phyloP scores from a whole-genome alignment of 2,888 invertebrate genomes.

The Pteria penguin region DNA sequence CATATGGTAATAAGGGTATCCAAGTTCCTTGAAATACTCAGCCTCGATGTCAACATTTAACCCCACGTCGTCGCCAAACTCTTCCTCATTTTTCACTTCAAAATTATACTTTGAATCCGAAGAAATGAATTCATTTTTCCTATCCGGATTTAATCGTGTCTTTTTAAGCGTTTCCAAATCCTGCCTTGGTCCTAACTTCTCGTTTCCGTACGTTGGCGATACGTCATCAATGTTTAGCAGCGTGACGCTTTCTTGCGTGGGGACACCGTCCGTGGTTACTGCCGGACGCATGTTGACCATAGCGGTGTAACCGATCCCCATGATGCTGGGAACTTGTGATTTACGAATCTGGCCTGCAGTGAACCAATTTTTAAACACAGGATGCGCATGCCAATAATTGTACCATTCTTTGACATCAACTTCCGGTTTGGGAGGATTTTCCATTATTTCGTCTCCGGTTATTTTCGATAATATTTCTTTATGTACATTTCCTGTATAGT shows the following conservation, averaged over 20 bases:
- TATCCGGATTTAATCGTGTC: conserved; percentile 58
- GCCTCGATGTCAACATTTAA: conserved; percentile 68
- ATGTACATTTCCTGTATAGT: conserved; percentile 61
- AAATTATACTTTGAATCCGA: conserved; percentile 61
- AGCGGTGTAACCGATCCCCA: conserved; percentile 62
- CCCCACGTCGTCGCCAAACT: conserved; percentile 75
- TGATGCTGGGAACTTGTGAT: conserved; percentile 62
- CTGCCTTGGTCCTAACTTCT: conserved; percentile 59
- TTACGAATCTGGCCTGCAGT: conserved; percentile 68
- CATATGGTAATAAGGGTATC: conserved; percentile 64
- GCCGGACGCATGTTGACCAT: conserved; percentile 69
- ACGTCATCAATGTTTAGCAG: conserved; percentile 68
- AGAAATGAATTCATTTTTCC: conserved; percentile 60
- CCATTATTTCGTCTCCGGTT: conserved; percentile 63
- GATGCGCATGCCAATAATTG: conserved; percentile 71
- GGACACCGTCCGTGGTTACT: conserved; percentile 55
- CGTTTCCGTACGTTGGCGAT: conserved; percentile 65
- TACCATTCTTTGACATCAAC: conserved; percentile 68
- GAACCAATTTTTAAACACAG: conserved; percentile 70
- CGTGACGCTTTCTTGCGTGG: conserved; percentile 68
- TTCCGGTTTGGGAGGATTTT: conserved; percentile 60
- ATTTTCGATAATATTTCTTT: conserved; percentile 62
- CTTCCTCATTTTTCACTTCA: conserved; percentile 62
- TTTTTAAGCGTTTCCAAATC: conserved; percentile 50
- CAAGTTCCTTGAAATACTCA: conserved; percentile 50